Conservation (phyloP, 2,113 vertebrate genomes). For the Mus pahari region DNA sequence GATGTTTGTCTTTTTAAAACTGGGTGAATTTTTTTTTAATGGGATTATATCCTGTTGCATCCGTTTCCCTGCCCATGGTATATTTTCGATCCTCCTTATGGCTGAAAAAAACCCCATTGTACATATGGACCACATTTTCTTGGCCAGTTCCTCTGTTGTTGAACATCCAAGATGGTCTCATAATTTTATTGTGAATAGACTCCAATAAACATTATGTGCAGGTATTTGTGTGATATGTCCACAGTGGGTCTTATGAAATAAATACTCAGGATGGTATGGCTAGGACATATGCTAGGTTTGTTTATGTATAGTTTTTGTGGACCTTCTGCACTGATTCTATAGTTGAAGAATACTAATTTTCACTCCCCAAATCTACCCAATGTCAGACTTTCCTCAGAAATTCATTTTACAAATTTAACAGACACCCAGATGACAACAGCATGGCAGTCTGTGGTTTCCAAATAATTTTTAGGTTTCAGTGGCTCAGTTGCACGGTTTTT, state of each 20-base stretch:
- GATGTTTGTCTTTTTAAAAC: neutral
- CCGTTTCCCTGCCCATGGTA: neutral
- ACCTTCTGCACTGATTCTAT: no score
- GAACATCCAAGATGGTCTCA: neutral
- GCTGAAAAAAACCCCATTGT: neutral
- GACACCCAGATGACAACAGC: neutral
- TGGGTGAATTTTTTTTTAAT: neutral
- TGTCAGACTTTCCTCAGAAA: neutral
- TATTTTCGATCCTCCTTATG: neutral
- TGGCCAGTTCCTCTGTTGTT: neutral
- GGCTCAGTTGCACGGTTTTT: neutral
- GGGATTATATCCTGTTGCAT: neutral
- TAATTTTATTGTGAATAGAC: neutral
- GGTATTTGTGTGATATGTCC: neutral
- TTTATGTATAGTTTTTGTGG: neutral
- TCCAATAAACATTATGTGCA: neutral
- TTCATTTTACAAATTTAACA: neutral
- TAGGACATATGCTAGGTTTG: neutral
- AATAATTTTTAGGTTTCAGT: neutral
- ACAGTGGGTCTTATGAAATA: neutral
- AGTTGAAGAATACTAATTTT: neutral
- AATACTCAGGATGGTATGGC: neutral
- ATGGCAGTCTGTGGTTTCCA: neutral
- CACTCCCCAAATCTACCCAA: neutral
- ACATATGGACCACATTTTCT: neutral